Conservation (phyloP, 2,888 invertebrate species). For the Ophion obscuratus region DNA sequence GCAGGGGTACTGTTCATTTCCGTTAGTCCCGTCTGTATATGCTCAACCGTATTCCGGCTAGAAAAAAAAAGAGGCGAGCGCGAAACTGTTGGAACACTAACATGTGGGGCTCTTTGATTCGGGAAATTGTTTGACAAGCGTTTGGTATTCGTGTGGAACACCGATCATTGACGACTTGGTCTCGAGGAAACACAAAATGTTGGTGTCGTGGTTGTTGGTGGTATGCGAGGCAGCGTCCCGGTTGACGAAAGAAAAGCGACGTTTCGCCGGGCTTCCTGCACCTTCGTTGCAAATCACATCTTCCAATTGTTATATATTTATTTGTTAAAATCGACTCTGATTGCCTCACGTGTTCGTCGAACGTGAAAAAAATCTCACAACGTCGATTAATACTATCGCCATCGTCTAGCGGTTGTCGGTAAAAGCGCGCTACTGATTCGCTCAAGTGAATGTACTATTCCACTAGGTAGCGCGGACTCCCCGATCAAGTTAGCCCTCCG, state of each 20-base stretch:
- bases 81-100: neutral
- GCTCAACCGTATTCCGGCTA: neutral
- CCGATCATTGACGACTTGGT: slow-evolving; percentile 56
- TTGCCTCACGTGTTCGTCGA: slow-evolving; percentile 14
- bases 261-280: slow-evolving; percentile 79
- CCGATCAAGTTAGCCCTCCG: slow-evolving; percentile 28
- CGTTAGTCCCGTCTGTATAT: neutral
- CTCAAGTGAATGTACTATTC: slow-evolving; percentile 47
- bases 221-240: slow-evolving; percentile 78
- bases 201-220: slow-evolving; percentile 60
- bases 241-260: slow-evolving; percentile 84
- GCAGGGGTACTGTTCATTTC: neutral
- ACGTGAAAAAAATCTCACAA: slow-evolving; percentile 9
- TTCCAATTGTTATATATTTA: slow-evolving; percentile 37
- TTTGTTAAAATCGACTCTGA: slow-evolving; percentile 27
- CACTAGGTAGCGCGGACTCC: slow-evolving; percentile 49
- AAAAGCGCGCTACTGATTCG: slow-evolving; percentile 43
- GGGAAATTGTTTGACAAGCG: neutral
- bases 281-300: slow-evolving; percentile 62
- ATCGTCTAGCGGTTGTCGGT: slow-evolving; percentile 40
- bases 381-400: slow-evolving; percentile 14
- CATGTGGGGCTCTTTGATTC: neutral
- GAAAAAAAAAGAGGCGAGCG: neutral
- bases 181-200: slow-evolving; percentile 54
- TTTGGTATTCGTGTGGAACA: neutral